These are phyloP conservation scores for Polydrusus tereticollis DNA, from an alignment of 2,888 invertebrate species.

Conservation along the genomic window DNA sequence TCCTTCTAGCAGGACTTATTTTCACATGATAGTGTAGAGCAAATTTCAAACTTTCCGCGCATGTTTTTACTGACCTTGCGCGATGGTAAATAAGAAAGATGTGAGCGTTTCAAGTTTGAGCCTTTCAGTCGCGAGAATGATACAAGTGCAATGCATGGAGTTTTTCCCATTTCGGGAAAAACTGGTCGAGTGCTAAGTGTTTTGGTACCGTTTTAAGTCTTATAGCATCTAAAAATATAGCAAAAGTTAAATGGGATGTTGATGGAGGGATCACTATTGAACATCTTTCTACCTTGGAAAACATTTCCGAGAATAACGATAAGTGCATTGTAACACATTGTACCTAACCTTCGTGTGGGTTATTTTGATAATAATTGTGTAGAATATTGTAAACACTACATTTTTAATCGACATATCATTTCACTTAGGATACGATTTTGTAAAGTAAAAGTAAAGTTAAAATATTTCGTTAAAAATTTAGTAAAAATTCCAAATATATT, in stretches of 20 bases:
- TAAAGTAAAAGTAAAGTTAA: background rate
- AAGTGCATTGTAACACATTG: background rate
- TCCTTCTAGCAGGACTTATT: slow-evolving; percentile 21
- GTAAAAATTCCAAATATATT: background rate
- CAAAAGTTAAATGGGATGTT: slow-evolving; percentile 3
- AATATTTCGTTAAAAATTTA: no score
- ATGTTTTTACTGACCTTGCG: no score
- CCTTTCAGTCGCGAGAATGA: no score
- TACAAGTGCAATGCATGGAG: no score
- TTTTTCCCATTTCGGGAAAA: slow-evolving; percentile 1
- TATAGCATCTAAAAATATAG: background rate
- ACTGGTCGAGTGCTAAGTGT: slow-evolving; percentile 9
- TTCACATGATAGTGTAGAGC: no score
- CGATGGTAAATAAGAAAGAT: no score
- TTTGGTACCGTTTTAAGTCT: background rate
- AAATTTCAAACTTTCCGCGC: no score
- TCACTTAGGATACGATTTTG: background rate
- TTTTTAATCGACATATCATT: background rate
- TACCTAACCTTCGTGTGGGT: background rate
- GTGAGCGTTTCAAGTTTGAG: no score
- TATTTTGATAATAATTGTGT: background rate
- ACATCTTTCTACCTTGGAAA: slow-evolving; percentile 2
- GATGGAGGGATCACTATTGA: slow-evolving; percentile 14
- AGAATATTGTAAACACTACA: background rate
- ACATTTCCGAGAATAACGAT: slow-evolving; percentile 2